Evolutionary conservation across 2,888 invertebrate species (phyloP).

Genomic region (Meta bourneti): DNA sequence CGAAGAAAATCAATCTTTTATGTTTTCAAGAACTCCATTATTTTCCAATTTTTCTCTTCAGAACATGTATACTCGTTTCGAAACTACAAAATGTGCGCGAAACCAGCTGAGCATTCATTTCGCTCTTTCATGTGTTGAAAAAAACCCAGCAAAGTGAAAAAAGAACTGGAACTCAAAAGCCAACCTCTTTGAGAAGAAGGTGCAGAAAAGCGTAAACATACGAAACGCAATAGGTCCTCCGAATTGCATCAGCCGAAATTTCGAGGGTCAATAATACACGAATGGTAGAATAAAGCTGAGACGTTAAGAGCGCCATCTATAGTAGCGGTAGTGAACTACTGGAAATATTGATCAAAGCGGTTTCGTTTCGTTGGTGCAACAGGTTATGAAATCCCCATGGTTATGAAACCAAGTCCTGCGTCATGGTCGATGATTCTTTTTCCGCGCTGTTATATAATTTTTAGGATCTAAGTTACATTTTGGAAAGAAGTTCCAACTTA

Average conservation of each 20-base stretch:
- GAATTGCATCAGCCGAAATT: constrained; percentile 46
- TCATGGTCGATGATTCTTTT: too few species aligned
- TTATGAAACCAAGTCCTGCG: not conserved
- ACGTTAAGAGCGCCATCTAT: constrained; percentile 44
- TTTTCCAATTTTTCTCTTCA: too few species aligned
- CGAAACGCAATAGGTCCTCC: not conserved
- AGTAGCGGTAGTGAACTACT: not conserved
- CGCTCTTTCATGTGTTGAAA: too few species aligned
- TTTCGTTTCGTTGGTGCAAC: constrained; percentile 14
- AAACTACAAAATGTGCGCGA: too few species aligned
- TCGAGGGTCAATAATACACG: constrained; percentile 11
- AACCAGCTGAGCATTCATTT: too few species aligned
- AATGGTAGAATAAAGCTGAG: not conserved
- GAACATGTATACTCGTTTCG: too few species aligned
- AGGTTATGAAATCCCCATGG: not conserved
- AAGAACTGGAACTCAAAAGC: not conserved
- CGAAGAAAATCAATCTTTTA: too few species aligned
- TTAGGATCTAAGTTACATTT: too few species aligned
- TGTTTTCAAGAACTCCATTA: too few species aligned
- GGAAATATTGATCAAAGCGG: not conserved
- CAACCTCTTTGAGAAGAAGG: not conserved
- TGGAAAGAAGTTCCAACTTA: not conserved
- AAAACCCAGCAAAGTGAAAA: too few species aligned
- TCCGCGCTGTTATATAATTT: too few species aligned
- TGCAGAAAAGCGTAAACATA: not conserved